Base-by-base conservation (phyloP, 1,140 invertebrate genomes). In the Tribolium madens region DNA sequence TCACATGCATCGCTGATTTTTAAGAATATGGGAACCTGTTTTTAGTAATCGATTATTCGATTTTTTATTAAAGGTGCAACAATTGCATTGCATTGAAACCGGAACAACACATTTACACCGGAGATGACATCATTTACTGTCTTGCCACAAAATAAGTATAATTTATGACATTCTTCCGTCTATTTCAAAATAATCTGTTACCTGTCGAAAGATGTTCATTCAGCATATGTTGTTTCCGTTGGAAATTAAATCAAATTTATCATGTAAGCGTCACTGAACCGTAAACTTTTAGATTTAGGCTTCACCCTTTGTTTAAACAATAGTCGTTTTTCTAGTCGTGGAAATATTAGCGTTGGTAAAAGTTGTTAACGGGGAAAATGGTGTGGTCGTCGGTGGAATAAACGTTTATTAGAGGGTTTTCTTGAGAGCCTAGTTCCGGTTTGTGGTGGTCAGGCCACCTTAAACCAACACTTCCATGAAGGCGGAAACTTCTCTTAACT, bases 391-490 rank as follows among this genome's bases (percentile, higher is more conserved):
- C 18, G 68, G 68, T 71, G 68, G 68, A 71, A 64, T 64, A 26
- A 71, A 71, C 47, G 68, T 71, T 47, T 71, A 71, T 71, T 64
- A 64, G 57, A 47, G 68, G 68, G 36, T 18, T 71, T 50, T 71
- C 68, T 71, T 47, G 68, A 70, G 31, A 70, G 42, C 18, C 42
- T 33, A 52, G 77, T 78, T 78, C 77, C 77, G 77, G 77, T 78
- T 57, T 74, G 77, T 71, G 73, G 77, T 78, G 77, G 77, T 78
- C 77, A 78, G 73, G 77, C 77, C 73, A 78, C 77, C 73, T 76
- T 78, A 78, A 78, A 78, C 77, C 70, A 78, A 76, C 74, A 76
- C 68, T 76, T 78, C 77, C 60, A 53, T 46, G 57, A 50, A 73
- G 48, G 70, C 77, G 73, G 68, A 73, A 73, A 73, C 69, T 76